Conservation (phyloP, 1,140 invertebrate species). For the Trissolcus basalis region DNA sequence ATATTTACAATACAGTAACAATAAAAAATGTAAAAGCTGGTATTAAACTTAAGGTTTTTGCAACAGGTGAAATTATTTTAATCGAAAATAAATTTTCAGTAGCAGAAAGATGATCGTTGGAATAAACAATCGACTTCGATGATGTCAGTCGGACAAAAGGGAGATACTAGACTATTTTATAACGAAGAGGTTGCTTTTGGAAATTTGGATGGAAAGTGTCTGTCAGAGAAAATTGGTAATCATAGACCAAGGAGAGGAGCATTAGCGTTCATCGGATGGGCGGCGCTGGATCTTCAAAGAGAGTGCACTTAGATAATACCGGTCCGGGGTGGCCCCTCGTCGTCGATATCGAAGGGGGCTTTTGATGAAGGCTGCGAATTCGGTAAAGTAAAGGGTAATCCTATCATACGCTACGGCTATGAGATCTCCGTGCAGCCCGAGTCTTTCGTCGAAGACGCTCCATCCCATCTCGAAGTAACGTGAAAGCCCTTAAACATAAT, state of each 20-base stretch:
- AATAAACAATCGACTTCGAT: too few species aligned
- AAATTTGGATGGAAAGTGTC: constrained; percentile 72
- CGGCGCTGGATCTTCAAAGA: constrained; percentile 74
- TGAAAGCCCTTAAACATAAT: constrained; percentile 11
- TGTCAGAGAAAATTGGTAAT: constrained; percentile 76
- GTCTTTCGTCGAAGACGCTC: constrained; percentile 51
- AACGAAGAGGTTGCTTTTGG: too few species aligned
- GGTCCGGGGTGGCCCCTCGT: constrained; percentile 60
- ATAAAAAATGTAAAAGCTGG: too few species aligned
- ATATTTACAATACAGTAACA: too few species aligned
- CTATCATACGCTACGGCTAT: constrained; percentile 75
- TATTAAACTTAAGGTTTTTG: too few species aligned
- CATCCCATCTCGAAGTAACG: constrained; percentile 39
- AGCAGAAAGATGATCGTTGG: too few species aligned
- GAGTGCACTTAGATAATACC: constrained; percentile 77
- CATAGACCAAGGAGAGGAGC: constrained; percentile 75
- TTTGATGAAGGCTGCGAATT: constrained; percentile 77
- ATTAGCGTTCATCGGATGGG: constrained; percentile 73
- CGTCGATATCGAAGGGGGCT: constrained; percentile 72
- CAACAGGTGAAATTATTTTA: too few species aligned
- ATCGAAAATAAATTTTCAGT: too few species aligned
- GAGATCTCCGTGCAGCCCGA: constrained; percentile 69
- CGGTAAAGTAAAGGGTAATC: constrained; percentile 77
- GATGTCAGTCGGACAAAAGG: too few species aligned
- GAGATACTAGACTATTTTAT: constrained; percentile 45